Evolutionary conservation across 2,113 vertebrate species (phyloP), one percentile per base, ranked within the genome.

Genomic region (Cyphomyrus plagiostoma): DNA sequence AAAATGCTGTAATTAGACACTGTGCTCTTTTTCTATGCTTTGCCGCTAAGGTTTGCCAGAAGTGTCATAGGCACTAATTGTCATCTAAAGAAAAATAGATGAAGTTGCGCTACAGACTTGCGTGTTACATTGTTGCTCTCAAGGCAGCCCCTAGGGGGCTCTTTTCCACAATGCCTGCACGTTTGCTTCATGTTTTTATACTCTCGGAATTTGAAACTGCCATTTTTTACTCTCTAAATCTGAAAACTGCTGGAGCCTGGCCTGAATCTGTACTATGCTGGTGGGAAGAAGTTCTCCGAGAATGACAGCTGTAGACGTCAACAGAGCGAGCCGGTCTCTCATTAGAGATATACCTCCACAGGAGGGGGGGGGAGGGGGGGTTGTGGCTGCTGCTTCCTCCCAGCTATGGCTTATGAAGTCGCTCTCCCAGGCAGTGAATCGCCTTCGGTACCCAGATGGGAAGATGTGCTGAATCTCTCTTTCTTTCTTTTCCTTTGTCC

Each of bases 11-110:
- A 39, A 80, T 80, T 42, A 80, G 13, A 80, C 74, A 19, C 35
- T 1, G 30, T 19, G 35, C 35, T 9, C 35, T 62, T 35, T 87
- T 85, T 62, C 45, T 86, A 17, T 4, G 48, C 49, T 19, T 42
- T 21, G 48, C 13, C 15, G 56, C 58, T 86, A 35, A 2, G 45
- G 83, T 74, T 86, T 86, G 83, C 89, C 89, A 89, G 58, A 89
- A 45, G 89, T 70, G 82, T 56, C 50, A 74, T 52, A 26, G 42
- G 13, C 4, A 42, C 7, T 89, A 89, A 77, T 87, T 89, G 83
- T 42, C n/a, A 39, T 66, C 23, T 52, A 84, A 26, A 48, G 82
- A 66, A 62, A 89, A 86, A 48, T 42, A 86, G 89, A n/a, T n/a
- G 15, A 74, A 35, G 52, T 8, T 84, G 26, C 9, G 30, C 50